These are phyloP conservation scores for Oreonectes daqikongensis DNA, from an alignment of 2,797 vertebrate genomes.

Conservation along the genomic window DNA sequence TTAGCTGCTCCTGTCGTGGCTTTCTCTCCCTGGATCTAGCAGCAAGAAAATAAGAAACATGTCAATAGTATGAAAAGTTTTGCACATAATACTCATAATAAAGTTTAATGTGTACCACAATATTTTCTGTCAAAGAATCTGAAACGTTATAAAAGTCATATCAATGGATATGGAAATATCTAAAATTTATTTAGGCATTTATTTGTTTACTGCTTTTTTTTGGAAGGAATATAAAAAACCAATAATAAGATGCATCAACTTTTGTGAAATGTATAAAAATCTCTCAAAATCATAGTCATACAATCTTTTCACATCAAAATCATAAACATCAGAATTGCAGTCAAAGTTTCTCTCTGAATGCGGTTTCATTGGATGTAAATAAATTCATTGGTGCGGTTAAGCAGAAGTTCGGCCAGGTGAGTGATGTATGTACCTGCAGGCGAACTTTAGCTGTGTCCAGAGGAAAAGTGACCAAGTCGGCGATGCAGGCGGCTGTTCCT, in stretches of 20 bases:
- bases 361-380: not conserved
- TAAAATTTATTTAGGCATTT: no score
- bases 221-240: no score
- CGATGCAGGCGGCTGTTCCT: conserved; percentile 82
- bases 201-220: no score
- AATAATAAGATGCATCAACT: no score
- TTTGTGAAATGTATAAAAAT: no score
- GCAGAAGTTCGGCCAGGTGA: no score
- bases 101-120: not conserved
- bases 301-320: no score
- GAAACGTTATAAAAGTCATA: not conserved
- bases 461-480: conserved; percentile 86
- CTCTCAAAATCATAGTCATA: no score
- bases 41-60: not conserved
- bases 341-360: no score
- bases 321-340: no score
- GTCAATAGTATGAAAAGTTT: no score
- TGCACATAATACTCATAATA: no score
- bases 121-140: not conserved
- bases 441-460: conserved; percentile 92
- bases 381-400: not conserved
- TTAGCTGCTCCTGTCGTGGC: conserved; percentile 52
- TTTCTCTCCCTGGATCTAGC: conserved; percentile 86
- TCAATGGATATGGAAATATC: not conserved
- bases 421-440: conserved; percentile 77